Percentiles rank a stretch among this genome's conserved stretches.
phyloP scores from a whole-genome alignment of 2,113 vertebrate genomes.

The Phainopepla nitens region DNA sequence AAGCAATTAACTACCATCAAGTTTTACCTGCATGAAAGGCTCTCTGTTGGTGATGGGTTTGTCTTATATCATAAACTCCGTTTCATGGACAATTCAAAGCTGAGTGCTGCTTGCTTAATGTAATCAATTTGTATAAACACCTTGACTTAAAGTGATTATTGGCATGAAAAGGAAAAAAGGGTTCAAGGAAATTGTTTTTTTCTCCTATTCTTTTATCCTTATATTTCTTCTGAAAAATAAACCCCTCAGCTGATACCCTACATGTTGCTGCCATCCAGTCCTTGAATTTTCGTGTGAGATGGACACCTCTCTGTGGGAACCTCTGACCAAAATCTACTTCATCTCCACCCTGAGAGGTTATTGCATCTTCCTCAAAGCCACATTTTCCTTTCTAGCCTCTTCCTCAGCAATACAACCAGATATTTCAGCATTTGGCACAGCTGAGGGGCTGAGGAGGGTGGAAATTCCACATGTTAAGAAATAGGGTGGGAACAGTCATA shows the following conservation, averaged over 20 bases:
- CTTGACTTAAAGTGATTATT: not conserved
- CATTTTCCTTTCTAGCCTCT: not conserved
- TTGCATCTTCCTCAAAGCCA: not conserved
- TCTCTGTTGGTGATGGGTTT: fast-evolving
- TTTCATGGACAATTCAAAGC: not conserved
- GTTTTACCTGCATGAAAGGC: not conserved
- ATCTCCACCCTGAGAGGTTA: not conserved
- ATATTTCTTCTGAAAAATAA: not conserved
- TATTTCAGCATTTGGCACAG: not conserved
- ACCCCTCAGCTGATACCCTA: not conserved
- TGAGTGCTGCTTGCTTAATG: not conserved
- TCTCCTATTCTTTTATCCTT: not conserved
- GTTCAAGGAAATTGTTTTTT: not conserved
- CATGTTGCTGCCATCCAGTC: not conserved
- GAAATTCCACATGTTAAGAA: not conserved
- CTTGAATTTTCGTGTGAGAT: not conserved
- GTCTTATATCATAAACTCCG: not conserved
- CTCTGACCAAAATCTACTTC: not conserved
- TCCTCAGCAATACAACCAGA: not conserved
- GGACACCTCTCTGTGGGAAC: not conserved
- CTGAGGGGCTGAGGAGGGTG: not conserved
- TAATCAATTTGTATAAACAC: not conserved
- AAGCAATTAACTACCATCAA: not conserved
- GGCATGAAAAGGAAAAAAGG: not conserved
- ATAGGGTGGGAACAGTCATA: not conserved